A percentile compares a stretch with the other conserved stretches of the same genome.
These are phyloP conservation scores for Tetropium fuscum DNA, from an alignment of 2,888 invertebrate species.

Conservation along the genomic window DNA sequence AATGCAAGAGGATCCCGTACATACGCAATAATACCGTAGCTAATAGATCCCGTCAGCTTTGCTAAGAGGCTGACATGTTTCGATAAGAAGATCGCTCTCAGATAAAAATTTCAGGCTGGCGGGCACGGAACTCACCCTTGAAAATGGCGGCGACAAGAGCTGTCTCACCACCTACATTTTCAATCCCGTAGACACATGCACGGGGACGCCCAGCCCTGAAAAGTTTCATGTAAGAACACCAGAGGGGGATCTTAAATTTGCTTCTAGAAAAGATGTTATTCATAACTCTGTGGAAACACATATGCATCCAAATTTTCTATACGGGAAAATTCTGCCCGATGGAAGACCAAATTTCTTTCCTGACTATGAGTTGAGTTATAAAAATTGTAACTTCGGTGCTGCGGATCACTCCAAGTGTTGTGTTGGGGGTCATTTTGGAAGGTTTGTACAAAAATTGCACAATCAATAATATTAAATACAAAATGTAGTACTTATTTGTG, in stretches of 20 bases:
- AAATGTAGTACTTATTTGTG: neutral
- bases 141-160: constrained; percentile 60
- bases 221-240: constrained; percentile 58
- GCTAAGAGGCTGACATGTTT: constrained; percentile 31
- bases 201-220: constrained; percentile 70
- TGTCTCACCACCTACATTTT: constrained; percentile 70
- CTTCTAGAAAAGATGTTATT: constrained; percentile 43
- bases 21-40: constrained; percentile 14
- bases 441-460: constrained; percentile 28
- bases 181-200: constrained; percentile 71
- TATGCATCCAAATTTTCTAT: constrained; percentile 58
- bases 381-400: constrained; percentile 54
- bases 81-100: constrained; percentile 21
- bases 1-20: neutral
- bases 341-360: constrained; percentile 57
- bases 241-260: constrained; percentile 34
- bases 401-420: constrained; percentile 59
- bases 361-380: constrained; percentile 57
- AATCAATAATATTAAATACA: neutral
- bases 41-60: constrained; percentile 16
- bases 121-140: constrained; percentile 56
- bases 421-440: constrained; percentile 58
- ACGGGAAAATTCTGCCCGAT: constrained; percentile 55
- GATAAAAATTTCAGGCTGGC: constrained; percentile 58
- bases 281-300: constrained; percentile 49